Base-by-base conservation (phyloP, 2,113 vertebrate genomes). In the Emydura subglobosa region DNA sequence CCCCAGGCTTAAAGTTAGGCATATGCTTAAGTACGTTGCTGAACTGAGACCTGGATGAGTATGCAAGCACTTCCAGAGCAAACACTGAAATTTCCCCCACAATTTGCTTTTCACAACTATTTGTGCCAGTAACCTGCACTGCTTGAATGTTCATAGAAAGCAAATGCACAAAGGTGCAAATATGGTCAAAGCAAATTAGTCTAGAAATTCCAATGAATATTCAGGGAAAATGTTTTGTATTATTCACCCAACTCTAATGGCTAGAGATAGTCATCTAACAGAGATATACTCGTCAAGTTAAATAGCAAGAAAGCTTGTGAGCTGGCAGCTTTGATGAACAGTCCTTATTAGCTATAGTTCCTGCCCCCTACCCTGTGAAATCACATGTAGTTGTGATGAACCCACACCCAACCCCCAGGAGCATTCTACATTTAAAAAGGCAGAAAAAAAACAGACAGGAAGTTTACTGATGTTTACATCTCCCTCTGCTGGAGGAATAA, bases 101-200 rank as follows among this genome's bases (percentile, higher is more conserved):
- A 21, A 92, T 0, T n/a, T 29, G 78, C 88, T 93, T 94, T 89
- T 44, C 88, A 22, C 76, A 34, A 14, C 79, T 25, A n/a, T 86
- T 91, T 47, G 39, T 95, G 91, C 81, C 91, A 92, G 90, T 93
- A 96, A 97, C 95, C 92, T 84, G 87, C 90, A 88, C 79, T 83
- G 68, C n/a, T 93, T 34, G 88, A 88, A 94, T 12, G 22, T 47
- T 42, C 34, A 39, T 27, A 85, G 68, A 90, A 92, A 95, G 88
- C 59, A 94, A 95, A 92, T 59, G 90, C 19, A 91, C 54, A 53
- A 83, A 85, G 4, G 90, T 83, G 47, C 50, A 90, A 90, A 87
- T 61, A 54, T 9, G 78, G 88, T 78, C 76, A 90, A 92, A 91
- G 68, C 59, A 93, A 93, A 95, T 88, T 76, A 55, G 29, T 54